Base-by-base conservation (phyloP, 2,797 vertebrate species). In the Serranus cabrilla region DNA sequence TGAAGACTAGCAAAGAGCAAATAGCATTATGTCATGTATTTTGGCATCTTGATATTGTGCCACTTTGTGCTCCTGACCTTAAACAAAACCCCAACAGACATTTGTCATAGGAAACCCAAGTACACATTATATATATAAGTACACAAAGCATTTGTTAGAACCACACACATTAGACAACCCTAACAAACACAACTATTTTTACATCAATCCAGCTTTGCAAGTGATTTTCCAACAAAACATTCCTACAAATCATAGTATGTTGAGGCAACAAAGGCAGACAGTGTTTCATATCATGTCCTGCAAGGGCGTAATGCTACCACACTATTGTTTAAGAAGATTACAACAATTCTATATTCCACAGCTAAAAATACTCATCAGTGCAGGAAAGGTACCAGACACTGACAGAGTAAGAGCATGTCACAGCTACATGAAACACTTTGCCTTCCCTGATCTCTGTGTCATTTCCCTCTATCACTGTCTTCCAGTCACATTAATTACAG, bases 11-110 rank as follows among this genome's bases (percentile, higher is more conserved):
- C 7, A 51, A 76, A 40, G 57, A 83, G 80, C 66, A 80, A 83
- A 80, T 4, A 79, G 74, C 72, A 85, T 87, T 86, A 89, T 86
- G 81, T 90, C 83, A 81, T 87, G 43, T 75, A 46, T 78, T 82
- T 71, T 76, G 63, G 76, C 68, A 74, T 84, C 72, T 81, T 78
- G 56, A 87, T 62, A 47, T 82, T 40, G 51, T 74, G 60, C 52
- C 80, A 79, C 46, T 81, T 58, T 81, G 77, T 73, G 69, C 56
- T 76, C 11, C 43, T 71, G 79, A 80, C 78, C 75, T 78, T 76
- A 71, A 74, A 84, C 51, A 71, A 87, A 86, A 40, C 66, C 42
- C 31, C 34, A 61, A 0, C 39, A 65, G 49, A 67, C 37, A 45
- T 80, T 52, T 60, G 25, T 65, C 27, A 59, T 0, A 39, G n/a